phyloP scores from a whole-genome alignment of 1,140 invertebrate species.

The Microplitis demolitor region DNA sequence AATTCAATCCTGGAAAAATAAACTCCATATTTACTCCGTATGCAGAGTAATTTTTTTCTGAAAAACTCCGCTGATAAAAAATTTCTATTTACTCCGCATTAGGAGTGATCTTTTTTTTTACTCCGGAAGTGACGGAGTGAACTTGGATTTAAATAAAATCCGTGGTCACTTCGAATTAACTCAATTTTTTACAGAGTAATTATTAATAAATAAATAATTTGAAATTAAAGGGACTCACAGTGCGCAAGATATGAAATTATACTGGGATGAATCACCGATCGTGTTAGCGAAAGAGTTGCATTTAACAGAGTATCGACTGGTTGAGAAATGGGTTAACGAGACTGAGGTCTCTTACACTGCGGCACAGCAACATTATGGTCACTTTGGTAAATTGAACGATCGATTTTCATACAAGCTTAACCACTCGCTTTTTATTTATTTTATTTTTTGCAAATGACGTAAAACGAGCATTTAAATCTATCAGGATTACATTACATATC shows the following conservation, averaged over 20 bases:
- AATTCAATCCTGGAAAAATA: too few species aligned
- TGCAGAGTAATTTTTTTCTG: too few species aligned
- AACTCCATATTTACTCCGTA: too few species aligned
- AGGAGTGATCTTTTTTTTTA: too few species aligned
- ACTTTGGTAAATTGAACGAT: slow-evolving; percentile 63
- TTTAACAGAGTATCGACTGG: slow-evolving; percentile 80
- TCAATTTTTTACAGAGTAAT: neutral
- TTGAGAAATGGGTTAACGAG: slow-evolving; percentile 73
- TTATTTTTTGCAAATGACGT: neutral
- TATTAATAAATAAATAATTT: neutral
- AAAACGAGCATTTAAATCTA: neutral
- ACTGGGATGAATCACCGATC: slow-evolving; percentile 77
- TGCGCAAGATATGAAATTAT: slow-evolving; percentile 72
- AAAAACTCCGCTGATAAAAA: too few species aligned
- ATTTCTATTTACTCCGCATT: too few species aligned
- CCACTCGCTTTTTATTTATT: neutral
- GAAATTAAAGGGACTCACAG: slow-evolving; percentile 75
- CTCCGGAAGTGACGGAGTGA: too few species aligned
- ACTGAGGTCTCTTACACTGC: slow-evolving; percentile 70
- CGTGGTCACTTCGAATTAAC: slow-evolving; percentile 3
- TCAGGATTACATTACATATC: neutral
- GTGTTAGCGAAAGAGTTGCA: slow-evolving; percentile 77
- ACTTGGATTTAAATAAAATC: too few species aligned
- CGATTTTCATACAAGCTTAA: neutral
- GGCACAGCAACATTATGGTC: slow-evolving; percentile 70